Evolutionary conservation across 2,888 invertebrate species (phyloP).

Genomic region (Cephus runcator): DNA sequence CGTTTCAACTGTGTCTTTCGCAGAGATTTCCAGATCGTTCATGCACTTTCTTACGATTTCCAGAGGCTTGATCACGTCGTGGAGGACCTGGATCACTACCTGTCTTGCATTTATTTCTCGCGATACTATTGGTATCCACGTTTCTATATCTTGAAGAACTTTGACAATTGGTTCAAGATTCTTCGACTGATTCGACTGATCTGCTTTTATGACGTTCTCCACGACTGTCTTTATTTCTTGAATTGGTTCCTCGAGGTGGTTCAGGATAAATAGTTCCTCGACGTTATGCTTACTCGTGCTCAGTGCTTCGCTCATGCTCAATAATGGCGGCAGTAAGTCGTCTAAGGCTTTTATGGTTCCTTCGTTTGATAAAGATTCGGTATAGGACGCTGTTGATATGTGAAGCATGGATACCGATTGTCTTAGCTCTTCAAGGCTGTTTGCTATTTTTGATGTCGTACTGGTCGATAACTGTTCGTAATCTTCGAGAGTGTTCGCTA

Average conservation of each 20-base stretch:
- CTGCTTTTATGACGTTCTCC: background rate
- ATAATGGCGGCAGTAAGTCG: conserved; percentile 32
- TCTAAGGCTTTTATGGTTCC: conserved; percentile 26
- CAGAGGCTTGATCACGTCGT: conserved; percentile 44
- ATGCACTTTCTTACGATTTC: conserved; percentile 17
- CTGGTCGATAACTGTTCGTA: conserved; percentile 43
- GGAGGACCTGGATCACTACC: conserved; percentile 39
- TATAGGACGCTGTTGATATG: conserved; percentile 16
- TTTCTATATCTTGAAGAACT: conserved; percentile 33
- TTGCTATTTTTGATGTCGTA: conserved; percentile 38
- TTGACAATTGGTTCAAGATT: conserved; percentile 28
- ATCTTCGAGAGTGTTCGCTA: conserved; percentile 47
- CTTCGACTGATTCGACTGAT: conserved; percentile 14
- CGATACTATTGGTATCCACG: conserved; percentile 32
- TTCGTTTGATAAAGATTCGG: conserved; percentile 21
- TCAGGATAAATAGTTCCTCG: conserved; percentile 43
- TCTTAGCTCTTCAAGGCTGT: conserved; percentile 42
- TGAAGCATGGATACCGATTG: conserved; percentile 32
- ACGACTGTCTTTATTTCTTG: conserved; percentile 31
- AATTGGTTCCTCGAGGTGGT: conserved; percentile 40
- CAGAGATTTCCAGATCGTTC: conserved; percentile 9
- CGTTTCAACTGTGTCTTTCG: conserved; percentile 15
- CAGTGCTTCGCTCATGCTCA: conserved; percentile 34
- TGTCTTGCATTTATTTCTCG: conserved; percentile 35
- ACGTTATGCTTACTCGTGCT: conserved; percentile 10